phyloP scores from a whole-genome alignment of 1,140 invertebrate species.

The Harlomillsia oculata region DNA sequence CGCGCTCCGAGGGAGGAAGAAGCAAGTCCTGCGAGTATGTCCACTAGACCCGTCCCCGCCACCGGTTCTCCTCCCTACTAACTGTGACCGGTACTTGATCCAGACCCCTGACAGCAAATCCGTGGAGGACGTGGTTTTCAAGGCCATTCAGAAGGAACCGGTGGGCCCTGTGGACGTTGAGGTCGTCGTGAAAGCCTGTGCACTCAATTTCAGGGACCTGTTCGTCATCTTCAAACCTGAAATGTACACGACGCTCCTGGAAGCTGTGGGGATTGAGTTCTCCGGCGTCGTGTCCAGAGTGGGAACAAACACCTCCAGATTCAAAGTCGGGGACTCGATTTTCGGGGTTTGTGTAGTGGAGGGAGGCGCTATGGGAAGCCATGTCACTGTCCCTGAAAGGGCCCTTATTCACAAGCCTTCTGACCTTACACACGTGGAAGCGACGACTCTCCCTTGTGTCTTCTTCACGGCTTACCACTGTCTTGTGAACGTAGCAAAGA shows the following conservation, averaged over 20 bases:
- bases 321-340: slow-evolving; percentile 4
- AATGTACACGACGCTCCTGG: not conserved
- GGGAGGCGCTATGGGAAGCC: slow-evolving; percentile 9
- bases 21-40: slow-evolving; percentile 4
- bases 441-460: slow-evolving; percentile 12
- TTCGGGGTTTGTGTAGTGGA: slow-evolving; percentile 14
- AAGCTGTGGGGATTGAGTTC: slow-evolving; percentile 9
- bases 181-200: not conserved
- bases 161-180: not conserved
- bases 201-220: slow-evolving; percentile 11
- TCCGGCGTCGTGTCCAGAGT: slow-evolving; percentile 3
- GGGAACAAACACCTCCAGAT: not conserved
- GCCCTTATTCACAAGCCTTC: slow-evolving; percentile 2
- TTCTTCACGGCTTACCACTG: slow-evolving; percentile 15
- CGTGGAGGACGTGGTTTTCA: not conserved
- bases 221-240: slow-evolving; percentile 12
- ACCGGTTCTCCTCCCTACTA: slow-evolving; percentile 7
- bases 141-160: not conserved
- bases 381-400: not conserved
- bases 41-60: not conserved
- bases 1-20: slow-evolving; percentile 9
- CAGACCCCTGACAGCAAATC: slow-evolving; percentile 1
- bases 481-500: slow-evolving; percentile 9
- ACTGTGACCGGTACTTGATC: not conserved
- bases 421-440: slow-evolving; percentile 5